Evolutionary conservation across 1,140 invertebrate genomes (phyloP).

Genomic region (Hypothenemus hampei): DNA sequence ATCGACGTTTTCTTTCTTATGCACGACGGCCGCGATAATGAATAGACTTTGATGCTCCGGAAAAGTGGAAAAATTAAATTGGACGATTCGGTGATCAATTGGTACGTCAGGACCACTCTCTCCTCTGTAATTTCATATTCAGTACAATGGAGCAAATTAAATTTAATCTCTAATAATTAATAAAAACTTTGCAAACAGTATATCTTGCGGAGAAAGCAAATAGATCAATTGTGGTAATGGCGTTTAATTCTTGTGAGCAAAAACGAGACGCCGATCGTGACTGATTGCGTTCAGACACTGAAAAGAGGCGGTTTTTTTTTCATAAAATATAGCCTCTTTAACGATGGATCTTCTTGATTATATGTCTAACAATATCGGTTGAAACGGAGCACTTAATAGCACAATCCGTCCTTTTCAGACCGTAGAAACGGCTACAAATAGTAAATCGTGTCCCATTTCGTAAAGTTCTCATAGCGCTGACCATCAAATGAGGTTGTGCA

Average conservation of each 20-base stretch:
- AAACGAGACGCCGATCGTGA: too few relatives aligned
- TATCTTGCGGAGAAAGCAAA: too few relatives aligned
- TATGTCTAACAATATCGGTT: constrained; percentile 10
- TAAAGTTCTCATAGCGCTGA: constrained; percentile 5
- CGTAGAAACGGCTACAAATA: constrained; percentile 14
- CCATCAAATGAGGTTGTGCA: constrained; percentile 10
- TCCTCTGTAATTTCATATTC: constrained; percentile 5
- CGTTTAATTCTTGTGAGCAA: too few relatives aligned
- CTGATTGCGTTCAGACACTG: too few relatives aligned
- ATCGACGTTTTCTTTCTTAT: constrained; percentile 26
- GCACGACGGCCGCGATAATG: constrained; percentile 12
- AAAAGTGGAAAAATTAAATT: constrained; percentile 29
- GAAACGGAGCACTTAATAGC: constrained; percentile 7
- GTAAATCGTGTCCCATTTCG: constrained; percentile 17
- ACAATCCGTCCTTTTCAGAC: constrained; percentile 13
- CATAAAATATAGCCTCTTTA: too few relatives aligned
- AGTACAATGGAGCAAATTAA: constrained; percentile 5
- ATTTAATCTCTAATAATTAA: too few relatives aligned
- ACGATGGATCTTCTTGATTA: constrained; percentile 10
- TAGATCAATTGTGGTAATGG: too few relatives aligned
- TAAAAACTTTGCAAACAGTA: too few relatives aligned
- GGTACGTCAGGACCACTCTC: constrained; percentile 17
- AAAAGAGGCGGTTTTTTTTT: too few relatives aligned
- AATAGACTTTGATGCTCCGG: constrained; percentile 16
- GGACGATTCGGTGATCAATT: constrained; percentile 24